Evolutionary conservation across 2,113 vertebrate genomes (phyloP), one percentile per base, ranked within the genome.

Genomic region (Azemiops feae): DNA sequence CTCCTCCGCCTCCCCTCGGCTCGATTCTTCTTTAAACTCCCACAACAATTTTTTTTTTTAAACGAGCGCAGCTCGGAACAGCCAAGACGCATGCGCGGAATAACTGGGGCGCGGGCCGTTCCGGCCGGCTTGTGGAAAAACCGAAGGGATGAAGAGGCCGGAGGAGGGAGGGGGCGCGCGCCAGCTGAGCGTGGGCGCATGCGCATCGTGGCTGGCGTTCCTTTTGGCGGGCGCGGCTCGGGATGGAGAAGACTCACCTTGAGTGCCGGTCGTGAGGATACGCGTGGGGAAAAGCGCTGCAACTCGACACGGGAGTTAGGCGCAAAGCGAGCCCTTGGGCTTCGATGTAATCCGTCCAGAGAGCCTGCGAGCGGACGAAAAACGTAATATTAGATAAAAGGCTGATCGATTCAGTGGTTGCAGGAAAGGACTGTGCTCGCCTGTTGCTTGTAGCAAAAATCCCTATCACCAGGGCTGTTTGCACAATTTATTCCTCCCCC

Each of bases 41-140:
- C 39, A 57, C 18, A 88, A 95, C 64, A 92, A 52, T 55, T 89
- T 54, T 50, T 45, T 14, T 22, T 45, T 69, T 30, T 25, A 54
- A 74, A 89, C 4, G 39, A 39, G 92, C 81, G 50, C n/a, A 18
- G 69, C 6, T 54, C n/a, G 25, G 91, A 88, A 53, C 43, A 30
- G 27, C 20, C 18, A 55, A 8, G 1, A 93, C 94, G 95, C 95
- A 93, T 95, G 95, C 95, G 95, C 93, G 55, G 60, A 45, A 85
- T 90, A 58, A 90, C 74, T 64, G 89, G 93, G 0, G 91, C 93
- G 47, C 91, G 8, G 89, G 91, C 86, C 92, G 81, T 91, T 91
- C 93, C 69, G 54, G 39, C 54, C 47, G 85, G 57, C 10, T 53
- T 50, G 23, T 85, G 34, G 54, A 52, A 34, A 7, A 64, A 47